phyloP scores from a whole-genome alignment of 1,140 invertebrate species.

The Drosophila tristis region DNA sequence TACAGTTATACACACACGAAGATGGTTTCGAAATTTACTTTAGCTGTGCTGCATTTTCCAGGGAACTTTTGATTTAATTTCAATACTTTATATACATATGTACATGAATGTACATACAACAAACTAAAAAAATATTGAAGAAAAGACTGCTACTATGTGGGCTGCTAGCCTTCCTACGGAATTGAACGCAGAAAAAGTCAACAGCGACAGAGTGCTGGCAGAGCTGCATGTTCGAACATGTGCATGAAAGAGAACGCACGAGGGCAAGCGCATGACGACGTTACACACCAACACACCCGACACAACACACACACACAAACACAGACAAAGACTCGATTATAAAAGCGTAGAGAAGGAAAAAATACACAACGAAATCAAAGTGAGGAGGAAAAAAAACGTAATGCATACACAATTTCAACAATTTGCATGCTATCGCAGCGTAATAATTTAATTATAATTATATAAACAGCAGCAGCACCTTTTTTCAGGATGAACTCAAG shows the following conservation, averaged over 20 bases:
- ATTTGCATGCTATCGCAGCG: slow-evolving; percentile 35
- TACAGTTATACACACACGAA: slow-evolving; percentile 51
- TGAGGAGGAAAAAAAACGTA: slow-evolving; percentile 51
- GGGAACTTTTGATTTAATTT: neutral
- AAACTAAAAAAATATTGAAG: slow-evolving; percentile 4
- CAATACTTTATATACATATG: no score
- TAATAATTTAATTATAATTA: slow-evolving; percentile 46
- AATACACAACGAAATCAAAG: slow-evolving; percentile 58
- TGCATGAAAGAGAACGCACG: slow-evolving; percentile 70
- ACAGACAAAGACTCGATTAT: slow-evolving; percentile 17
- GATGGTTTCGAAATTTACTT: no score
- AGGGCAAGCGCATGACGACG: slow-evolving; percentile 76
- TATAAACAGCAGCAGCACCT: slow-evolving; percentile 61
- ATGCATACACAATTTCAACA: slow-evolving; percentile 58
- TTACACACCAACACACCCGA: slow-evolving; percentile 34
- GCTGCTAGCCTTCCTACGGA: slow-evolving; percentile 2
- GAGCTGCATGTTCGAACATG: slow-evolving; percentile 37
- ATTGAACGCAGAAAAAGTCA: slow-evolving; percentile 25
- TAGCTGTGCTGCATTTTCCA: slow-evolving; percentile 31
- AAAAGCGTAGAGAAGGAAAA: slow-evolving; percentile 37
- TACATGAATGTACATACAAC: no score
- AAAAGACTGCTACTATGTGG: neutral
- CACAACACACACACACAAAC: slow-evolving; percentile 38
- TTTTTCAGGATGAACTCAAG: slow-evolving; percentile 49
- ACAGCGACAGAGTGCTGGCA: slow-evolving; percentile 6